phyloP scores from a whole-genome alignment of 2,113 vertebrate species.

The Podarcis cretensis region DNA sequence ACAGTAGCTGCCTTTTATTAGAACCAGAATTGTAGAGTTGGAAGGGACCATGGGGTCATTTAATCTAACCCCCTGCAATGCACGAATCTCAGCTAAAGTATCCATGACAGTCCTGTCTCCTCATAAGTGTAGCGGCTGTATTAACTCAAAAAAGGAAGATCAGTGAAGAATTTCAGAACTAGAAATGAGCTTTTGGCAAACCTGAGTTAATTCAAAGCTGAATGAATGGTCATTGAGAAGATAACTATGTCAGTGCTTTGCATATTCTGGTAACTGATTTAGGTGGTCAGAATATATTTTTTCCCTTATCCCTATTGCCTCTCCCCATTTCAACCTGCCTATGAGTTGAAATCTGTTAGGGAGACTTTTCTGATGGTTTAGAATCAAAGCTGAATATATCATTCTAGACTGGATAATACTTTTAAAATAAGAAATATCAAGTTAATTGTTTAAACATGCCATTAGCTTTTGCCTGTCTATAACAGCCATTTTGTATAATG shows the following conservation, averaged over 20 bases:
- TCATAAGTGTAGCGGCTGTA: neutral
- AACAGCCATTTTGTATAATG: neutral
- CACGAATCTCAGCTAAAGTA: too few relatives aligned
- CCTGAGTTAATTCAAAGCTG: neutral
- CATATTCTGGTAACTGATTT: neutral
- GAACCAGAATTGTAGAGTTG: too few relatives aligned
- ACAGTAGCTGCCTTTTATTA: too few relatives aligned
- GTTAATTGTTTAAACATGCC: slow-evolving; percentile 30
- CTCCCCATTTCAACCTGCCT: too few relatives aligned
- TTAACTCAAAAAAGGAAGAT: slow-evolving; percentile 2
- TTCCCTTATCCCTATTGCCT: neutral
- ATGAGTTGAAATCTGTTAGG: too few relatives aligned
- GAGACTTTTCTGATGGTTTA: neutral
- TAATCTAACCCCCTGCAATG: too few relatives aligned
- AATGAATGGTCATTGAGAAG: neutral
- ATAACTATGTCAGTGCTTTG: neutral
- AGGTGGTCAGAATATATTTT: neutral
- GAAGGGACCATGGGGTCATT: too few relatives aligned
- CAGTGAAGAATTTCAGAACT: neutral
- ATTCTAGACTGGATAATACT: slow-evolving; percentile 22
- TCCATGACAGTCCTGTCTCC: neutral
- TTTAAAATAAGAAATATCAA: slow-evolving; percentile 35
- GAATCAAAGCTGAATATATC: slow-evolving; percentile 13
- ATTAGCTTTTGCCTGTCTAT: neutral
- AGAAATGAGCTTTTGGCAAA: neutral